phyloP scores from a whole-genome alignment of 2,888 invertebrate species.

The Eristalis tenax region DNA sequence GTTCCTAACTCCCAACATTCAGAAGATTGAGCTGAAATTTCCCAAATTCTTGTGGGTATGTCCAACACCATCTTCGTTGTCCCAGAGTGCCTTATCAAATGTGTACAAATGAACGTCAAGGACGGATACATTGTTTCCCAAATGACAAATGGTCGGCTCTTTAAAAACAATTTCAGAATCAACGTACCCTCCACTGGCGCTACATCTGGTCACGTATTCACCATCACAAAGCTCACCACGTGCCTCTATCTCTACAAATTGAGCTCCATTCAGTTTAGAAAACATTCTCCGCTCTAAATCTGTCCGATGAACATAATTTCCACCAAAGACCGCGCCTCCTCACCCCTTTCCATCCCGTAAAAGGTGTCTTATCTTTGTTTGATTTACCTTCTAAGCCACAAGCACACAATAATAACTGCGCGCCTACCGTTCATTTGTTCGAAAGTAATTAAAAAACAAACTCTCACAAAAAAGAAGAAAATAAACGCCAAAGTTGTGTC shows the following conservation, averaged over 20 bases:
- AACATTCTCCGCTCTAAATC: conserved; percentile 1
- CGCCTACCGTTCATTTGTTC: background rate
- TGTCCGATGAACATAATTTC: background rate
- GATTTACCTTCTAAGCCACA: background rate
- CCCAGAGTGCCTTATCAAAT: no score
- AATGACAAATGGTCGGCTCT: background rate
- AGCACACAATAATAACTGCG: background rate
- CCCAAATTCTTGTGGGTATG: no score
- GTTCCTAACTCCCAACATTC: no score
- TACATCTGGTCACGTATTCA: background rate
- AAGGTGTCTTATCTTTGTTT: background rate
- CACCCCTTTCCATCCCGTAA: background rate
- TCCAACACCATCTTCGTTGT: no score
- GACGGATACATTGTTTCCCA: no score
- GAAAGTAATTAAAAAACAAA: background rate
- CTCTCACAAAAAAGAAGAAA: background rate
- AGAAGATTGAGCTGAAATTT: no score
- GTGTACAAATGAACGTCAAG: no score
- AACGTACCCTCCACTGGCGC: no score
- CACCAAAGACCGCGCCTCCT: background rate
- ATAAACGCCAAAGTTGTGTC: background rate
- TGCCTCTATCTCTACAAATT: background rate
- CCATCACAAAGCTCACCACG: background rate
- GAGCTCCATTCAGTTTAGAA: background rate
- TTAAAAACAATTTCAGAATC: background rate